Conservation (phyloP, 2,113 vertebrate species). For the Leptodactylus fuscus region DNA sequence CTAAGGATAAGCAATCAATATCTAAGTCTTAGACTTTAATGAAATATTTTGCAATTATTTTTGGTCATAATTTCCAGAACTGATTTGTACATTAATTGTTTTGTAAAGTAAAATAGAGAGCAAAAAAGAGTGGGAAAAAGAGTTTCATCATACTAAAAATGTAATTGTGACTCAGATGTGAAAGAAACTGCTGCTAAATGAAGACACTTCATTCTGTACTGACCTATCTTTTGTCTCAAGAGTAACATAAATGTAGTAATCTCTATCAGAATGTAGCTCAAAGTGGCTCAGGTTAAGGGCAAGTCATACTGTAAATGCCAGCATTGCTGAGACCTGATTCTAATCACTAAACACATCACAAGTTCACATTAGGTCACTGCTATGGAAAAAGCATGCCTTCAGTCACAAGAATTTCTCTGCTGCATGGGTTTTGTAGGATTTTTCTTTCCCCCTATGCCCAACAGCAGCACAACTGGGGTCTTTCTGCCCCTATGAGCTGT, state of each 20-base stretch:
- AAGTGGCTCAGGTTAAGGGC: not conserved
- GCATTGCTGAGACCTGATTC: not conserved
- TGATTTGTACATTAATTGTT: not conserved
- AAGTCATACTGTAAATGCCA: not conserved
- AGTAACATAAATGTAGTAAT: constrained; percentile 6
- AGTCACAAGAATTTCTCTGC: not conserved
- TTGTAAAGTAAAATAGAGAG: not conserved
- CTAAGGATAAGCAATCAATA: too few relatives aligned
- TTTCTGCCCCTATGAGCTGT: too few relatives aligned
- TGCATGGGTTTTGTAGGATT: not conserved
- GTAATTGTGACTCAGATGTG: not conserved
- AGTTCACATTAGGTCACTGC: not conserved
- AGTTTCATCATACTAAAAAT: not conserved
- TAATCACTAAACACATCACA: not conserved
- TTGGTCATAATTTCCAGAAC: not conserved
- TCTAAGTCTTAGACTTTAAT: too few relatives aligned
- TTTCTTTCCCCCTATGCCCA: too few relatives aligned
- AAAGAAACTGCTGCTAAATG: not conserved
- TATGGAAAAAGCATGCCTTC: not conserved
- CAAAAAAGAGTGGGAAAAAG: not conserved
- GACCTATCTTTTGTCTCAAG: constrained; percentile 6
- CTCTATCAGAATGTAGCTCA: not conserved
- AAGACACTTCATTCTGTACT: not conserved
- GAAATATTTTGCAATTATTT: not conserved
- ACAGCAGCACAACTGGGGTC: too few relatives aligned